These are phyloP conservation scores for Gopherus flavomarginatus DNA, from an alignment of 2,113 vertebrate species.

Conservation along the genomic window DNA sequence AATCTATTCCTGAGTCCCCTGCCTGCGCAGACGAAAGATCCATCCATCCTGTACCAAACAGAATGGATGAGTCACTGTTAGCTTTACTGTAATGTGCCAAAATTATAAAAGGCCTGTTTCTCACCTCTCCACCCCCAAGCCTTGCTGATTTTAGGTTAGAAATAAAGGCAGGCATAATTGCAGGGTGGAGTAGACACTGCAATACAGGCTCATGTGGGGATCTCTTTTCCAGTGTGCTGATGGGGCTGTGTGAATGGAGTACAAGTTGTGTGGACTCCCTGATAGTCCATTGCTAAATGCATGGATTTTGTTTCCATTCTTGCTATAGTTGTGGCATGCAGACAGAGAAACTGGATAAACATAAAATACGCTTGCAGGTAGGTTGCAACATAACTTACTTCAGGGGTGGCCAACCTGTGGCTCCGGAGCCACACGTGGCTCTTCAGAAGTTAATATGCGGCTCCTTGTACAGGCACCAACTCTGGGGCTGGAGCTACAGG, in stretches of 20 bases:
- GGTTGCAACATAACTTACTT: neutral
- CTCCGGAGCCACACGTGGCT: too few species aligned
- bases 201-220: neutral
- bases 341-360: neutral
- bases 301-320: neutral
- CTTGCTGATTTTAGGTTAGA: fast-evolving
- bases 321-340: neutral
- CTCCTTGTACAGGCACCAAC: too few species aligned
- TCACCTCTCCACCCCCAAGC: neutral
- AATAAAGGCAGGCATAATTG: neutral
- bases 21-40: neutral
- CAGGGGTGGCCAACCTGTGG: too few species aligned
- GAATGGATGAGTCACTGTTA: conserved; percentile 43
- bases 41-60: neutral
- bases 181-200: neutral
- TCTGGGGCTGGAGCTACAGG: too few species aligned
- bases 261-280: neutral
- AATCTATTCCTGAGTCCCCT: neutral
- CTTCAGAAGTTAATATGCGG: too few species aligned
- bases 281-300: neutral
- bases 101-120: neutral
- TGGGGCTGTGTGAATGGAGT: too few species aligned
- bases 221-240: neutral
- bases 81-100: neutral
- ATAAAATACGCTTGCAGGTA: neutral